Evolutionary conservation across 2,113 vertebrate genomes (phyloP), one percentile per base, ranked within the genome.

Genomic region (Corvus cornix): DNA sequence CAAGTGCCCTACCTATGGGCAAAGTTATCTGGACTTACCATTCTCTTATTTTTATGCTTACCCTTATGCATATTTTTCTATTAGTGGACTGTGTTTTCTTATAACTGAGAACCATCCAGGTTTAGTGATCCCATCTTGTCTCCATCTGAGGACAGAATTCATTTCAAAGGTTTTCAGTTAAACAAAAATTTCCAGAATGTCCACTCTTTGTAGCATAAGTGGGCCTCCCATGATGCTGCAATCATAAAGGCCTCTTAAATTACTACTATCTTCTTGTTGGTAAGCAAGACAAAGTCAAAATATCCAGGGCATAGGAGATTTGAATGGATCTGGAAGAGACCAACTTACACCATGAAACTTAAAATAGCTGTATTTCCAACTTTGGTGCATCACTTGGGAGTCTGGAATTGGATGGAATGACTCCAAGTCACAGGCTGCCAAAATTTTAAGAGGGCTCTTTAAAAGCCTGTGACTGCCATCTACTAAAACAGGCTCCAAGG

Each of bases 221-320:
- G 11, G 16, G 18, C 18, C 46, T 66, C 28, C 16, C 0, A 0
- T 48, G 43, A 10, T 58, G 4, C 27, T 77, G 43, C 1, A 13
- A 7, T 51, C 13, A 46, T 43, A 76, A 89, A 44, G 6, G 3
- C 6, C 52, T 67, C 81, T 72, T 4, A 41, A 89, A 64, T 72
- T 13, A 19, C 26, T n/a, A 19, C 4, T 58, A 39, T 48, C 80
- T 86, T 72, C 33, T 39, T 86, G 8, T 53, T 55, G 52, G 8
- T 33, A 51, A 16, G 10, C 16, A 35, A 58, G 26, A 26, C 7
- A 76, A 76, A 49, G 15, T 14, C 13, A 94, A 90, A 93, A 66
- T 48, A 77, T 35, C 11, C 30, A 53, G 10, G 24, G 21, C 11
- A 46, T 1, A n/a, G 49, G 82, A 64, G n/a, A 66, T 19, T 28